A percentile compares a stretch with the other conserved stretches of the same genome.
Conservation (phyloP, 2,888 invertebrate genomes). For the Eristalis intricaria region DNA sequence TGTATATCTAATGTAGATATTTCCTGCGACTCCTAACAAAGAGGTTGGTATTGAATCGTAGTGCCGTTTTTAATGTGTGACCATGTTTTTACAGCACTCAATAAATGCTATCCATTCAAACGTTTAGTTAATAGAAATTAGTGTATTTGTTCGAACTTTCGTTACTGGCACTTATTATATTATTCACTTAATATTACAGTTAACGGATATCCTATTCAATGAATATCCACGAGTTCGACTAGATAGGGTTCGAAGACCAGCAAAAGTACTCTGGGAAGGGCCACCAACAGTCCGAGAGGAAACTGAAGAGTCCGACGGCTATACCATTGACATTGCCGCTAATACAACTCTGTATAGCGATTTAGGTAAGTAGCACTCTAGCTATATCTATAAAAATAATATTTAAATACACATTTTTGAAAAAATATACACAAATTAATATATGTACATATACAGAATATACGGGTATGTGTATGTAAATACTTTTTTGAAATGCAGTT, state of each 20-base stretch:
- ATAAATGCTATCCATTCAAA: no score
- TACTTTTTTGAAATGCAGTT: no score
- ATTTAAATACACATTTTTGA: no score
- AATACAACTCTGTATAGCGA: constrained; percentile 81
- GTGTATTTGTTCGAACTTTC: constrained; percentile 13
- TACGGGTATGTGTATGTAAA: no score
- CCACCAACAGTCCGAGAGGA: constrained; percentile 85
- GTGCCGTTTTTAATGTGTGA: not conserved
- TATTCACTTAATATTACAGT: constrained; percentile 72
- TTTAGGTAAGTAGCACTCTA: constrained; percentile 78
- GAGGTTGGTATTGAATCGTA: constrained; percentile 78
- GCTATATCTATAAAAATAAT: not conserved
- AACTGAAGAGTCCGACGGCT: constrained; percentile 82
- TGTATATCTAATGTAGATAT: constrained; percentile 77
- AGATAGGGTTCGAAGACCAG: constrained; percentile 85
- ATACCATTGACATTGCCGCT: constrained; percentile 79
- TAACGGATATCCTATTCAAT: constrained; percentile 80
- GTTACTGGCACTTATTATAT: not conserved
- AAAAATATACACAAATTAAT: no score
- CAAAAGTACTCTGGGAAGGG: constrained; percentile 82
- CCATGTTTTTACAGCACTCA: not conserved
- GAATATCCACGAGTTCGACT: constrained; percentile 85
- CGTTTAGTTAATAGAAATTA: not conserved
- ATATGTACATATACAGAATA: no score
- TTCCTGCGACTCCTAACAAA: constrained; percentile 81